These are phyloP conservation scores for Conus canariensis DNA, from an alignment of 2,888 invertebrate species.

Conservation along the genomic window DNA sequence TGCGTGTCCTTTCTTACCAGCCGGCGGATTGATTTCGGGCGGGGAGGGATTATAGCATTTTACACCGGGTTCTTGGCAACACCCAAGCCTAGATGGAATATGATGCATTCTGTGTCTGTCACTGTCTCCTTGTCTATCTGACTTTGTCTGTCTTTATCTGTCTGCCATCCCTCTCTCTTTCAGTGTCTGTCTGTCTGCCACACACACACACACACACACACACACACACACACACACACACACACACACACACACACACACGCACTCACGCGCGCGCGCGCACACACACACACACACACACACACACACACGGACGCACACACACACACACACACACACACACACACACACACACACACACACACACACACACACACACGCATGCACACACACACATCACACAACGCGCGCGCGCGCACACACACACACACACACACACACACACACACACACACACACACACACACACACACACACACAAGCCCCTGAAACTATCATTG, in stretches of 20 bases:
- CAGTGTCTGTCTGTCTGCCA: neutral
- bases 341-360: neutral
- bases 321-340: neutral
- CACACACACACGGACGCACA: neutral
- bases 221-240: constrained; percentile 4
- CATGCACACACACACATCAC: constrained; percentile 1
- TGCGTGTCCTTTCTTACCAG: no score
- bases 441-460: neutral
- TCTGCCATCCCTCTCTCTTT: no score
- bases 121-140: no score
- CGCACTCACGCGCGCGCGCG: neutral
- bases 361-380: neutral
- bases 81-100: no score
- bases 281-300: neutral
- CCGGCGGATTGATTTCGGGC: no score
- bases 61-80: no score
- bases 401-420: neutral
- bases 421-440: neutral
- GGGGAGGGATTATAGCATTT: no score
- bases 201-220: neutral
- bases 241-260: neutral
- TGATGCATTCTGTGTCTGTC: no score
- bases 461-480: no score
- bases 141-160: no score
- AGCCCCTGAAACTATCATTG: no score